These are phyloP conservation scores for Diloba caeruleocephala DNA, from an alignment of 2,888 invertebrate species.

Conservation along the genomic window DNA sequence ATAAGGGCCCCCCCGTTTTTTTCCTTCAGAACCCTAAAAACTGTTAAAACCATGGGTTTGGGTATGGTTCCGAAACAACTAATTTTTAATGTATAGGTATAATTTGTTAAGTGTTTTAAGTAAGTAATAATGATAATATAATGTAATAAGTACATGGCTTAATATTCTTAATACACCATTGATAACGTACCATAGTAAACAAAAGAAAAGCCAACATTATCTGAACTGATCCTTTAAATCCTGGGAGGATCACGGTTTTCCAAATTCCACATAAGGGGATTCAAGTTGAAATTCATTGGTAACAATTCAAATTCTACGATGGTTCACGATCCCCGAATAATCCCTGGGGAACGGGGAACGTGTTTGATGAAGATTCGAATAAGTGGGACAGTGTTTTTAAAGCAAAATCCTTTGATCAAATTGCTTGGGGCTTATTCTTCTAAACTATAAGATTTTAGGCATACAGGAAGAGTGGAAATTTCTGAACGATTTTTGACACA, in stretches of 20 bases:
- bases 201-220: constrained; percentile 41
- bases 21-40: too few species aligned
- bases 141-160: too few species aligned
- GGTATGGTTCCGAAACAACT: too few species aligned
- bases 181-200: constrained; percentile 10
- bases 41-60: too few species aligned
- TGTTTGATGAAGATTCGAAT: constrained; percentile 30
- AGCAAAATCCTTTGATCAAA: constrained; percentile 13
- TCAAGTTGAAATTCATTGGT: constrained; percentile 53
- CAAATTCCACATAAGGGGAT: constrained; percentile 47
- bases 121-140: too few species aligned
- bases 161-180: constrained; percentile 17
- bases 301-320: constrained; percentile 54
- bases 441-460: too few species aligned
- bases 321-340: constrained; percentile 30
- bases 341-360: constrained; percentile 35
- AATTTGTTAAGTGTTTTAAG: too few species aligned
- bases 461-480: too few species aligned
- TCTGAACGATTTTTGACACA: too few species aligned
- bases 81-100: too few species aligned
- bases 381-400: constrained; percentile 29
- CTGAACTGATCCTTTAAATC: constrained; percentile 38
- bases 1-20: too few species aligned
- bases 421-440: not conserved
- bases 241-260: constrained; percentile 45